Evolutionary conservation across 2,113 vertebrate species (phyloP), one percentile per base, ranked within the genome.

Genomic region (Solea senegalensis): DNA sequence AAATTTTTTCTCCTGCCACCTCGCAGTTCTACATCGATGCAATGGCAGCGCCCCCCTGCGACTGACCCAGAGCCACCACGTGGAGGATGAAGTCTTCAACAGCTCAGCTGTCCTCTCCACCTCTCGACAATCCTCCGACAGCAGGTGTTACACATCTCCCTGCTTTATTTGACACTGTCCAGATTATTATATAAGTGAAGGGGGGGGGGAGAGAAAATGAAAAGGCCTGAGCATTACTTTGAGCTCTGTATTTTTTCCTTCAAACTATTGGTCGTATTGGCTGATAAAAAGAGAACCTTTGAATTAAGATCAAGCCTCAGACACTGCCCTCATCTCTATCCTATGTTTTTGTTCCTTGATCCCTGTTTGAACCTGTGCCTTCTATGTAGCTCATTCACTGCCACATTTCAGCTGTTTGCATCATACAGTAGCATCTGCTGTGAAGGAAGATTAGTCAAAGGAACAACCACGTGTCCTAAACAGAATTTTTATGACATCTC

Each of bases 1-100:
- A 0, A 27, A 45, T 70, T 7, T 62, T 3, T 9, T 13, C 2
- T 57, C n/a, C 50, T 40, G 4, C 5, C 41, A 7, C 66, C 34
- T 61, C 53, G 16, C 76, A 94, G 93, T 86, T 60, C 76, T 93
- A 16, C 88, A 90, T 79, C 90, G 93, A 15, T 94, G 56, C 66
- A 81, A 94, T 74, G 88, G 81, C 45, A 90, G 58, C 72, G 60
- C 34, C 16, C 65, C 89, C 1, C 85, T 94, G 61, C 88, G 94
- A 12, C 86, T 94, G 15, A 66, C 92, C 1, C 92, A 91, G 83
- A 89, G 78, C 68, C 92, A 92, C 75, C 88, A 92, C 12, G 90
- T 93, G 43, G 93, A 95, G 61, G 93, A 93, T n/a, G 93, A 95
- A 64, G 85, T 94, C 65, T 74, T 94, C 81, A 92, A 48, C 78